Percentiles rank a stretch among this genome's conserved stretches.
These are phyloP conservation scores for Latrodectus elegans DNA, from an alignment of 2,888 invertebrate species.

Conservation along the genomic window DNA sequence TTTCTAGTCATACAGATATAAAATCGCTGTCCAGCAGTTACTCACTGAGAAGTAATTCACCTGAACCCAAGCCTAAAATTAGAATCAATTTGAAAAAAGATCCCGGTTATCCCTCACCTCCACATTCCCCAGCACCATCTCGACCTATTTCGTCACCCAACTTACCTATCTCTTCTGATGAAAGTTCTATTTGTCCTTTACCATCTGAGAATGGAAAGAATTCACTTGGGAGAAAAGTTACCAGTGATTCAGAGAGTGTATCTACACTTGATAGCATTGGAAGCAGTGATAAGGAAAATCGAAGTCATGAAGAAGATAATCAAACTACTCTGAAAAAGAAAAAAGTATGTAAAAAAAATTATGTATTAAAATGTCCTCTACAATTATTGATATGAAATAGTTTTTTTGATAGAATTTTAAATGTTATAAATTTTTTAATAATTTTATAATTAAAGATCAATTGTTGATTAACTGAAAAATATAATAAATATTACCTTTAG, in stretches of 20 bases:
- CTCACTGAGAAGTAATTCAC: slow-evolving; percentile 1
- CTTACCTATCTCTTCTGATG: slow-evolving; percentile 29
- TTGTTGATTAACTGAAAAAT: not conserved
- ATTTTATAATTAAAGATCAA: not conserved
- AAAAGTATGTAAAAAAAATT: slow-evolving; percentile 11
- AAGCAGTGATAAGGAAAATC: slow-evolving; percentile 78
- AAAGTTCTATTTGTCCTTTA: slow-evolving; percentile 41
- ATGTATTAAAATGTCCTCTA: too few relatives aligned
- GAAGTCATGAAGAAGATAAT: slow-evolving; percentile 62
- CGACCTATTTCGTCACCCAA: slow-evolving; percentile 82
- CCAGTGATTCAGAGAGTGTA: slow-evolving; percentile 88
- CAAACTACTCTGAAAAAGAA: slow-evolving; percentile 46
- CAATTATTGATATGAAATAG: not conserved
- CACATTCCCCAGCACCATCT: slow-evolving; percentile 63
- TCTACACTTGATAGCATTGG: slow-evolving; percentile 80
- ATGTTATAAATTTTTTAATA: not conserved
- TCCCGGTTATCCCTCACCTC: slow-evolving; percentile 59
- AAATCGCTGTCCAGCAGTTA: slow-evolving; percentile 20
- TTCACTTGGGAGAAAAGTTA: slow-evolving; percentile 72
- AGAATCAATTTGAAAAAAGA: slow-evolving; percentile 66
- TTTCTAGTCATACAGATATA: slow-evolving; percentile 60
- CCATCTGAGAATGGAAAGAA: slow-evolving; percentile 64
- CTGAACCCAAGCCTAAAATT: slow-evolving; percentile 60
- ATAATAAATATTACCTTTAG: not conserved
- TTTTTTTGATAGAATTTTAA: not conserved